Conservation (phyloP, 2,797 vertebrate species). For the Rachycentron canadum region DNA sequence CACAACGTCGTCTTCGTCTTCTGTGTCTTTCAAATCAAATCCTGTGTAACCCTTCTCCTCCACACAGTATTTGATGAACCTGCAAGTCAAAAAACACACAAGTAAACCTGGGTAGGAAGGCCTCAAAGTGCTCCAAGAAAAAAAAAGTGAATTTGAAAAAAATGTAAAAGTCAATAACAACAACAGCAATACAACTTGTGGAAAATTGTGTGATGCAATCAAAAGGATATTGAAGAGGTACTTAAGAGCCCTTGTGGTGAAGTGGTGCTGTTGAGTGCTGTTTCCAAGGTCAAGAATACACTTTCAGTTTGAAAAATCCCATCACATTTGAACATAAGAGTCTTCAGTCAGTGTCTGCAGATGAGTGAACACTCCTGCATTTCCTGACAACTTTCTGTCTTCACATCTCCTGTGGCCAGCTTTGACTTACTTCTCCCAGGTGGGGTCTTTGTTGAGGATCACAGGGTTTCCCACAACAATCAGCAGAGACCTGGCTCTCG, state of each 20-base stretch:
- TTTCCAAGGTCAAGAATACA: neutral
- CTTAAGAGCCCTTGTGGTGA: neutral
- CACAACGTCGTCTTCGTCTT: slow-evolving; percentile 79
- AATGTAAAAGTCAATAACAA: neutral
- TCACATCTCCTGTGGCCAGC: neutral
- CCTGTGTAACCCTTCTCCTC: slow-evolving; percentile 76
- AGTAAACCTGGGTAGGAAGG: accelerated
- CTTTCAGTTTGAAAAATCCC: neutral
- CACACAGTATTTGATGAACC: slow-evolving; percentile 84
- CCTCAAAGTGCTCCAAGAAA: no score
- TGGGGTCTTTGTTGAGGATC: slow-evolving; percentile 88
- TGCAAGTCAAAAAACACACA: slow-evolving; percentile 40
- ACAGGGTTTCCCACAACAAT: slow-evolving; percentile 93
- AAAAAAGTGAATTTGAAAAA: neutral
- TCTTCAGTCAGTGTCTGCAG: neutral
- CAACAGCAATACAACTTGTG: no score
- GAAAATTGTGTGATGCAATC: neutral
- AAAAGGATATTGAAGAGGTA: neutral
- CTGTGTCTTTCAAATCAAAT: slow-evolving; percentile 72
- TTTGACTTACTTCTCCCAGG: slow-evolving; percentile 89
- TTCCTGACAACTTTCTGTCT: neutral
- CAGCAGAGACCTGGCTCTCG: slow-evolving; percentile 92
- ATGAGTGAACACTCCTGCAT: no score
- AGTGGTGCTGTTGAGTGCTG: neutral
- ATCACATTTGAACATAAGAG: neutral